phyloP scores from a whole-genome alignment of 2,888 invertebrate genomes.

The Hirtodrosophila confusa region DNA sequence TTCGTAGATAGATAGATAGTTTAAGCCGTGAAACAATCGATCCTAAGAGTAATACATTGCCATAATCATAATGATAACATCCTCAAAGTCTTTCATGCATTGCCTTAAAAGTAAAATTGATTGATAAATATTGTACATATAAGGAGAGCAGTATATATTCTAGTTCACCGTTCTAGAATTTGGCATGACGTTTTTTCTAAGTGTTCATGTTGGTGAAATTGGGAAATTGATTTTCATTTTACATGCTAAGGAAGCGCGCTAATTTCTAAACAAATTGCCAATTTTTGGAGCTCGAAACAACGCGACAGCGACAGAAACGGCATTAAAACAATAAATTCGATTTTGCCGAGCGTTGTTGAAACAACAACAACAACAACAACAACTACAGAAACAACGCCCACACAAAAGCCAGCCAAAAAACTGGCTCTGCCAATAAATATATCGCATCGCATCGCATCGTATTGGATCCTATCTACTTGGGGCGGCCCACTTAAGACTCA shows the following conservation, averaged over 20 bases:
- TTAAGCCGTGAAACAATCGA: too few relatives aligned
- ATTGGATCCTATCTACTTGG: slow-evolving; percentile 52
- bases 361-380: slow-evolving; percentile 22
- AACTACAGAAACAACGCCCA: slow-evolving; percentile 35
- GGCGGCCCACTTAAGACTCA: slow-evolving; percentile 73
- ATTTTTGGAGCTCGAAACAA: slow-evolving; percentile 55
- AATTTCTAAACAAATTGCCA: slow-evolving; percentile 79
- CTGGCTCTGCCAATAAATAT: slow-evolving; percentile 67
- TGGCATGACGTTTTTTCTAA: too few relatives aligned
- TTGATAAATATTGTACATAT: too few relatives aligned
- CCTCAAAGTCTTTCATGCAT: too few relatives aligned
- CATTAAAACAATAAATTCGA: slow-evolving; percentile 79
- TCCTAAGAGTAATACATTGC: too few relatives aligned
- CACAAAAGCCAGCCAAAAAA: slow-evolving; percentile 14
- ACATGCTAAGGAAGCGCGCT: slow-evolving; percentile 67
- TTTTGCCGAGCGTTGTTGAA: slow-evolving; percentile 47
- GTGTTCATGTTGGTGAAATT: background rate
- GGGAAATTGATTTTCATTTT: slow-evolving; percentile 72
- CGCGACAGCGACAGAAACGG: slow-evolving; percentile 61
- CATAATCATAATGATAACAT: too few relatives aligned
- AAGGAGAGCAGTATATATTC: too few relatives aligned
- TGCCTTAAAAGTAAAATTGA: too few relatives aligned
- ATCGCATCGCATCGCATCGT: slow-evolving; percentile 36
- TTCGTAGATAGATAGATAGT: too few relatives aligned
- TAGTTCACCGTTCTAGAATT: too few relatives aligned